Evolutionary conservation across 2,113 vertebrate genomes (phyloP).

Genomic region (Zapornia atra): DNA sequence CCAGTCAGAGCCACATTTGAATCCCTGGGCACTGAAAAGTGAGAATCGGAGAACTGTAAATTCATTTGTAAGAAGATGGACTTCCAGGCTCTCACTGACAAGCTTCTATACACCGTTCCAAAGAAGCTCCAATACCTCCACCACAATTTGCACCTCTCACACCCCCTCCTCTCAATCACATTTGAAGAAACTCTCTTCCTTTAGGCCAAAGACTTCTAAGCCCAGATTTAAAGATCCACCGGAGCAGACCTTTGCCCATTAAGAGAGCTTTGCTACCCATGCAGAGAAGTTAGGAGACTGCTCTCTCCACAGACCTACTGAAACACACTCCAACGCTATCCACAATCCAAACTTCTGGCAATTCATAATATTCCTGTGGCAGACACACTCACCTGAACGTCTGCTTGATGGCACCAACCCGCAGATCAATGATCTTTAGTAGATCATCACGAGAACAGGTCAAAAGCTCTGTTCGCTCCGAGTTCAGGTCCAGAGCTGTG

Average conservation of each 20-base stretch:
- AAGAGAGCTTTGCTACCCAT: background rate
- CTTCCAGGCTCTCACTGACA: background rate
- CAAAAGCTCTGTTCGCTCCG: conserved; percentile 91
- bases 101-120: background rate
- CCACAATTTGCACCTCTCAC: background rate
- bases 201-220: background rate
- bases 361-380: background rate
- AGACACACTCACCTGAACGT: conserved; percentile 84
- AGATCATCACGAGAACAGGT: conserved; percentile 94
- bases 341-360: background rate
- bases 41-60: background rate
- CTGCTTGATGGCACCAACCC: conserved; percentile 82
- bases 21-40: conserved; percentile 87
- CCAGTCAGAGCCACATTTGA: conserved; percentile 98
- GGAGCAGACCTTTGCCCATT: background rate
- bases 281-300: background rate
- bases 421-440: conserved; percentile 91
- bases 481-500: conserved; percentile 94
- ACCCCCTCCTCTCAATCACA: background rate
- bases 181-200: background rate
- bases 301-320: background rate
- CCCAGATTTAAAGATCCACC: background rate
- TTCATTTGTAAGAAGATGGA: background rate
- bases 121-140: background rate
- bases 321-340: background rate